Conservation (phyloP, 2,888 invertebrate genomes). For the Selenia dentaria region DNA sequence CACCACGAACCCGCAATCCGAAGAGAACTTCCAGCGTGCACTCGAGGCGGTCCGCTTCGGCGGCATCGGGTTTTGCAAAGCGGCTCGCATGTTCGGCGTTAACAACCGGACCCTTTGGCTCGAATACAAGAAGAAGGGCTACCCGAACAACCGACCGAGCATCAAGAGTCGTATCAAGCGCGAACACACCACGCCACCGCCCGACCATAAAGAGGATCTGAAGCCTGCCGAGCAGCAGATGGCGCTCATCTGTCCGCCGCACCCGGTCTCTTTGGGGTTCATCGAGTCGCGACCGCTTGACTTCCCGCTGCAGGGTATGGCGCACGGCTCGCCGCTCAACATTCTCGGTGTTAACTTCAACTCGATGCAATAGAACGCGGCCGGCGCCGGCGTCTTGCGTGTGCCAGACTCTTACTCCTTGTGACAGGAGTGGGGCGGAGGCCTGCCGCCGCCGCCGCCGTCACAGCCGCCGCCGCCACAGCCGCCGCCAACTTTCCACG, state of each 20-base stretch:
- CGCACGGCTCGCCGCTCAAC: conserved; percentile 87
- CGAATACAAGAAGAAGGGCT: conserved; percentile 93
- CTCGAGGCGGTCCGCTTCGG: conserved; percentile 93
- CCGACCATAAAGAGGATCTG: conserved; percentile 75
- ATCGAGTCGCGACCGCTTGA: conserved; percentile 90
- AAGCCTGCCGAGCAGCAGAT: conserved; percentile 64
- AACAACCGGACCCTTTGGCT: conserved; percentile 94
- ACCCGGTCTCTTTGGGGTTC: conserved; percentile 88
- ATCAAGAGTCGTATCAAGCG: conserved; percentile 90
- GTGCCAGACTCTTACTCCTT: conserved; percentile 48
- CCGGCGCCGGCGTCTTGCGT: conserved; percentile 57
- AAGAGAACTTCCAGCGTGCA: conserved; percentile 92
- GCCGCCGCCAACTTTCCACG: neutral
- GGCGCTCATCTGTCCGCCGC: conserved; percentile 86
- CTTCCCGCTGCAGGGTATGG: conserved; percentile 86
- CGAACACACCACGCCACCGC: conserved; percentile 87
- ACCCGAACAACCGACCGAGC: conserved; percentile 91
- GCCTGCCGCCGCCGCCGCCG: conserved; percentile 31
- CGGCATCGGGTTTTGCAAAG: conserved; percentile 94
- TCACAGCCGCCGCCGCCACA: conserved; percentile 17
- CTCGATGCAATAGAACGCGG: conserved; percentile 88
- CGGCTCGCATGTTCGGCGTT: conserved; percentile 92
- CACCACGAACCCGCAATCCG: conserved; percentile 91
- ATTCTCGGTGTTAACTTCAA: conserved; percentile 91
- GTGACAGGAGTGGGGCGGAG: conserved; percentile 73